A percentile compares a stretch with the other conserved stretches of the same genome.
Conservation (phyloP, 2,113 vertebrate species). For the Limnothrissa miodon region DNA sequence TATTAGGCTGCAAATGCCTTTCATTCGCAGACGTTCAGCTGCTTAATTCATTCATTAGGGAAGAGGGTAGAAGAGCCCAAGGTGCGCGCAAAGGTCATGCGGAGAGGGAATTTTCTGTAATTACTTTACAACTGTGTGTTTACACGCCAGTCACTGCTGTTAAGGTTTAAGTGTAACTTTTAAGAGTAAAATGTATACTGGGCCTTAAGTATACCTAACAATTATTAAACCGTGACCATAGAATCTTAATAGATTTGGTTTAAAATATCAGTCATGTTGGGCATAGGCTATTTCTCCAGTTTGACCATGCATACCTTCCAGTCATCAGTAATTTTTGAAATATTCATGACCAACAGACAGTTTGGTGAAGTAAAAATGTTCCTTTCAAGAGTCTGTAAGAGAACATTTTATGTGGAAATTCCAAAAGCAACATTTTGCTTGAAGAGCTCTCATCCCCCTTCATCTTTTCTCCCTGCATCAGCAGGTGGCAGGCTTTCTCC, state of each 20-base stretch:
- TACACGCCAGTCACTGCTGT: slow-evolving; percentile 55
- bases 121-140: slow-evolving; percentile 59
- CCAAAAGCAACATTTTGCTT: neutral
- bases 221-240: neutral
- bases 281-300: neutral
- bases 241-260: neutral
- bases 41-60: slow-evolving; percentile 67
- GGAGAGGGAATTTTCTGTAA: slow-evolving; percentile 66
- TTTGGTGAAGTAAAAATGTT: neutral
- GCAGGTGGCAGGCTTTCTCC: slow-evolving; percentile 79
- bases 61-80: slow-evolving; percentile 61
- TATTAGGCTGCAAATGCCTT: slow-evolving; percentile 67
- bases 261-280: neutral
- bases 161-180: slow-evolving; percentile 53
- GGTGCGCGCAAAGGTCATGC: slow-evolving; percentile 63
- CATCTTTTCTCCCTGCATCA: slow-evolving; percentile 37
- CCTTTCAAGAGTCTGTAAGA: neutral
- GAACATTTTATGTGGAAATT: neutral
- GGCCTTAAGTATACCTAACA: neutral
- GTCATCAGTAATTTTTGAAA: neutral
- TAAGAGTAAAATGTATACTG: slow-evolving; percentile 37
- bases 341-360: neutral
- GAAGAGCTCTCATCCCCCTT: neutral
- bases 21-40: slow-evolving; percentile 61
- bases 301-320: neutral